Conservation (phyloP, 2,797 vertebrate genomes). For the Pipistrellus pygmaeus region DNA sequence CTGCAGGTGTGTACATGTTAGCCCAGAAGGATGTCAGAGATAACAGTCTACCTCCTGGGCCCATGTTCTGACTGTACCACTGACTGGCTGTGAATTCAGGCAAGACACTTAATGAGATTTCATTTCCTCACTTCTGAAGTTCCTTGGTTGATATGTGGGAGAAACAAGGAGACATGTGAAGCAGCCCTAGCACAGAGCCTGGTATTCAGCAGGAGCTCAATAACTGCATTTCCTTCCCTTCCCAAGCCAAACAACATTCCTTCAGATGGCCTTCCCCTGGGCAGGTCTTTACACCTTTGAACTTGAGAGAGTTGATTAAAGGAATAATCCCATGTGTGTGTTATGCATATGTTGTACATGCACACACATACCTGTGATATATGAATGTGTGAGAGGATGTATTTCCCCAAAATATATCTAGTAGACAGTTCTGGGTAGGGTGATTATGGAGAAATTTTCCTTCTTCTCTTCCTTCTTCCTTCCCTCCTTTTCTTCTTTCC, state of each 20-base stretch:
- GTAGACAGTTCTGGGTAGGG: not conserved
- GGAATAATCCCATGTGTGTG: not conserved
- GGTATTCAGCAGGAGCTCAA: not conserved
- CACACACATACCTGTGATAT: not conserved
- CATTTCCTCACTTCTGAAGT: not conserved
- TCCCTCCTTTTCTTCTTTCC: not conserved
- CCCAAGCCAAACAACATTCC: not conserved
- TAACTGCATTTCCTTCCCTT: not conserved
- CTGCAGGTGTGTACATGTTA: not conserved
- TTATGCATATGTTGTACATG: not conserved
- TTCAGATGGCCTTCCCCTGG: not conserved
- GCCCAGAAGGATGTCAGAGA: no score
- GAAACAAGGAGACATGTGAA: not conserved
- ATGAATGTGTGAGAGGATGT: not conserved
- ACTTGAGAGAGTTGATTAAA: not conserved
- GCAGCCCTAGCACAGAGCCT: not conserved
- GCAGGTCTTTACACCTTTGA: not conserved
- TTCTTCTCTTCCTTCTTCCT: not conserved
- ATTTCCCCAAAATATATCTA: not conserved
- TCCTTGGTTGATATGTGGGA: not conserved
- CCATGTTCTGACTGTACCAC: not conserved
- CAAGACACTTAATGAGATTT: not conserved
- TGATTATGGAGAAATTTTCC: not conserved
- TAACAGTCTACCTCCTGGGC: not conserved
- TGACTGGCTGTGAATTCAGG: not conserved